These are phyloP conservation scores for Aegotheles bennettii DNA, from an alignment of 2,113 vertebrate species.

Conservation along the genomic window DNA sequence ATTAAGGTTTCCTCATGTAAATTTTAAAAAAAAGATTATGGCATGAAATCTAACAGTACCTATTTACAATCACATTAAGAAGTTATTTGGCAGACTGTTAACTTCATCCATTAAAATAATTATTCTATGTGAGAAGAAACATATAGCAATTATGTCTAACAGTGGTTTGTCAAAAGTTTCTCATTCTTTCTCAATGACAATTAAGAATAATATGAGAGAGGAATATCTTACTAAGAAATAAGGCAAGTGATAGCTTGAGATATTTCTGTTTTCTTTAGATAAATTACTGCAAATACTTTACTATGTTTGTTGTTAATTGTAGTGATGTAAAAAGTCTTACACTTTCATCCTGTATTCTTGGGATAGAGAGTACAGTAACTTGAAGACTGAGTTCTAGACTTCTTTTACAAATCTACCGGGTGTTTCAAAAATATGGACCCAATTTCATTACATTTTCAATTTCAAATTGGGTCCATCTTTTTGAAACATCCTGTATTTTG, in stretches of 20 bases:
- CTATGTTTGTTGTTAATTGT: neutral
- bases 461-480: no score
- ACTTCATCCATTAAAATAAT: conserved; percentile 33
- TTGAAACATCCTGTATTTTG: no score
- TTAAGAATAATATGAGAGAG: neutral
- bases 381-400: neutral
- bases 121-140: neutral
- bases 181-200: neutral
- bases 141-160: neutral
- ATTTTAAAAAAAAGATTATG: neutral
- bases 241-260: neutral
- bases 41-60: conserved; percentile 1
- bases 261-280: neutral
- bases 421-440: no score
- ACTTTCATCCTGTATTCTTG: neutral
- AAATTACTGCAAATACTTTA: neutral
- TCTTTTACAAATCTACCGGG: neutral
- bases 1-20: neutral
- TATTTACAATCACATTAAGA: neutral
- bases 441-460: no score
- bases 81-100: conserved; percentile 29
- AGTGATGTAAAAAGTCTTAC: neutral
- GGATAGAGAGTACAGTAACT: neutral
- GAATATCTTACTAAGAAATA: neutral
- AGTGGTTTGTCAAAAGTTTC: neutral